Evolutionary conservation across 2,797 vertebrate species (phyloP).

Genomic region (Acanthornis magna): DNA sequence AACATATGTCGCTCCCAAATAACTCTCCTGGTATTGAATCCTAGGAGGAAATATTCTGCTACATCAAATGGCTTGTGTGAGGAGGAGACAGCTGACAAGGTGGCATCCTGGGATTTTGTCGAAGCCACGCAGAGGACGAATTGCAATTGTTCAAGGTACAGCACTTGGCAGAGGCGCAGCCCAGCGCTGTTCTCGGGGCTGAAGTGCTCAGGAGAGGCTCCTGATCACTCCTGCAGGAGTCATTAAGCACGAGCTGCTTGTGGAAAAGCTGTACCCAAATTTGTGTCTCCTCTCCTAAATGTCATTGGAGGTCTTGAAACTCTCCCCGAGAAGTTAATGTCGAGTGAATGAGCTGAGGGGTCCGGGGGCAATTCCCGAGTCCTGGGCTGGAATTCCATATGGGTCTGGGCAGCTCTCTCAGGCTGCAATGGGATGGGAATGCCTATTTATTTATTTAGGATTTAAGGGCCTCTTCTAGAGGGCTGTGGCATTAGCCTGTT

Average conservation of each 20-base stretch:
- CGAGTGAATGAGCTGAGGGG: neutral
- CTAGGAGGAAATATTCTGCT: conserved; percentile 90
- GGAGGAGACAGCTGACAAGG: conserved; percentile 84
- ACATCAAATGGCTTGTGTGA: conserved; percentile 88
- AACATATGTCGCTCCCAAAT: conserved; percentile 32
- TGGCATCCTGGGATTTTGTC: conserved; percentile 93
- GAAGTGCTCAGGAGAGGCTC: conserved; percentile 13
- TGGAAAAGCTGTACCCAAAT: neutral
- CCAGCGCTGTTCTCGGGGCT: neutral
- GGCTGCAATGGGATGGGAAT: neutral
- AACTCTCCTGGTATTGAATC: conserved; percentile 53
- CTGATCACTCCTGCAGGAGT: neutral
- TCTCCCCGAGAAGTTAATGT: neutral
- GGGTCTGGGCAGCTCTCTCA: neutral
- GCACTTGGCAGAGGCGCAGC: neutral
- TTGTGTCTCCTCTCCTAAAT: conserved; percentile 4
- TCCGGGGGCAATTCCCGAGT: neutral
- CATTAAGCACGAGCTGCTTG: conserved; percentile 12
- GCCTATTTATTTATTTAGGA: neutral
- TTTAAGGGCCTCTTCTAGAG: neutral
- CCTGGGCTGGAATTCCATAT: neutral
- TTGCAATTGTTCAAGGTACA: conserved; percentile 93
- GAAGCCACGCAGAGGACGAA: conserved; percentile 89
- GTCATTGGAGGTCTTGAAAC: conserved; percentile 45
- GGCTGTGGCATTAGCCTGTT: neutral